These are phyloP conservation scores for Eupithecia inturbata DNA, from an alignment of 2,888 invertebrate species.

Conservation along the genomic window DNA sequence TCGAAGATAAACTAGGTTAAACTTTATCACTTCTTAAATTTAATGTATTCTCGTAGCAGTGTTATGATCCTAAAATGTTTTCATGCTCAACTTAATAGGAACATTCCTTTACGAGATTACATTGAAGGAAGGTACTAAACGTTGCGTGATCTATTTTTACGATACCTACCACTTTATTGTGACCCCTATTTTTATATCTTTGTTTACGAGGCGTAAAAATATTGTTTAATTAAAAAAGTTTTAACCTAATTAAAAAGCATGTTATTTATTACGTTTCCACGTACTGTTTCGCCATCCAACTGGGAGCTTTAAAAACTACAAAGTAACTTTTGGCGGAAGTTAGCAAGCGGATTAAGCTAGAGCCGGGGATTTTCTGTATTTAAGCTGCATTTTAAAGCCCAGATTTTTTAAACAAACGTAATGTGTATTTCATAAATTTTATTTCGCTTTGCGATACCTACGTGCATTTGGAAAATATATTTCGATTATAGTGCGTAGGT, in stretches of 20 bases:
- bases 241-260: constrained; percentile 57
- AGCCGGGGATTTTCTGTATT: constrained; percentile 59
- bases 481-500: background rate
- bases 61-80: constrained; percentile 25
- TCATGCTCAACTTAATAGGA: constrained; percentile 13
- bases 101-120: constrained; percentile 7
- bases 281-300: constrained; percentile 49
- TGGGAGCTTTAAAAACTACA: constrained; percentile 59
- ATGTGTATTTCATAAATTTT: constrained; percentile 23
- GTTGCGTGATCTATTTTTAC: constrained; percentile 38
- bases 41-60: constrained; percentile 24
- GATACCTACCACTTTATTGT: background rate
- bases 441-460: constrained; percentile 6
- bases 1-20: constrained; percentile 31
- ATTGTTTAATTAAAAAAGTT: constrained; percentile 51
- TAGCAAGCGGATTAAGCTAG: constrained; percentile 70
- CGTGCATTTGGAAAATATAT: background rate
- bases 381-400: constrained; percentile 62
- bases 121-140: constrained; percentile 16
- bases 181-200: background rate
- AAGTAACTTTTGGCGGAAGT: constrained; percentile 58
- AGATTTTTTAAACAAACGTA: constrained; percentile 42
- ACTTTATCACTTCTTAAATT: constrained; percentile 23
- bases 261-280: constrained; percentile 46
- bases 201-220: constrained; percentile 37